Evolutionary conservation across 1,140 invertebrate genomes (phyloP).

Genomic region (Stenopsyche tienmushanensis): DNA sequence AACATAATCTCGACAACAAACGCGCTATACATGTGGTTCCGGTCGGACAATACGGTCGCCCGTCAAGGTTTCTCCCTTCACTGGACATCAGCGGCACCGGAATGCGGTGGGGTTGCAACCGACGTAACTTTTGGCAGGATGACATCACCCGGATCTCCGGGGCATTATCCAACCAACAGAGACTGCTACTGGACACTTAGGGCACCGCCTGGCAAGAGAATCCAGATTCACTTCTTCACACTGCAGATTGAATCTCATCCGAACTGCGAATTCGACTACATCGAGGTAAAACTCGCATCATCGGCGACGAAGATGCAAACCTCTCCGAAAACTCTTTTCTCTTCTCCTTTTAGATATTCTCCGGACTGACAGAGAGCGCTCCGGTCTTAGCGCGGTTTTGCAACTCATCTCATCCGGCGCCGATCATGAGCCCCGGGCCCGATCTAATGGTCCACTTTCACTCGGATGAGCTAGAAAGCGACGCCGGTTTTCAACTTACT

Average conservation of each 20-base stretch:
- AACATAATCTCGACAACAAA: constrained; percentile 73
- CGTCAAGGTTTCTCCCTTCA: constrained; percentile 69
- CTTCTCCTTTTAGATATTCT: constrained; percentile 51
- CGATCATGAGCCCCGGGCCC: constrained; percentile 65
- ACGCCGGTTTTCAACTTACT: constrained; percentile 77
- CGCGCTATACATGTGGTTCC: constrained; percentile 75
- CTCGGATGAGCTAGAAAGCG: constrained; percentile 65
- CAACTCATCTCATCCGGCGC: constrained; percentile 67
- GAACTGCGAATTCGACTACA: constrained; percentile 76
- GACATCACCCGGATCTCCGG: constrained; percentile 79
- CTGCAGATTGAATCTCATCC: constrained; percentile 74
- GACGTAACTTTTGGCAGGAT: constrained; percentile 66
- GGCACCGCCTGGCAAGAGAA: constrained; percentile 68
- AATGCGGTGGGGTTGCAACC: constrained; percentile 69
- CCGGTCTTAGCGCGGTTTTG: constrained; percentile 66
- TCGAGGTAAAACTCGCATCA: constrained; percentile 70
- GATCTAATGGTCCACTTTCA: constrained; percentile 73
- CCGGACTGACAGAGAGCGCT: constrained; percentile 56
- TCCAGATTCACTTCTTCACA: constrained; percentile 80
- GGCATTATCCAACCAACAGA: constrained; percentile 73
- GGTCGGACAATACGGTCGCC: constrained; percentile 64
- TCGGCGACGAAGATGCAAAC: background rate
- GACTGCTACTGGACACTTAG: constrained; percentile 78
- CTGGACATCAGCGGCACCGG: constrained; percentile 72
- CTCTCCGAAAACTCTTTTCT: background rate